Evolutionary conservation across 2,888 invertebrate species (phyloP).

Genomic region (Parelbella ahira): DNA sequence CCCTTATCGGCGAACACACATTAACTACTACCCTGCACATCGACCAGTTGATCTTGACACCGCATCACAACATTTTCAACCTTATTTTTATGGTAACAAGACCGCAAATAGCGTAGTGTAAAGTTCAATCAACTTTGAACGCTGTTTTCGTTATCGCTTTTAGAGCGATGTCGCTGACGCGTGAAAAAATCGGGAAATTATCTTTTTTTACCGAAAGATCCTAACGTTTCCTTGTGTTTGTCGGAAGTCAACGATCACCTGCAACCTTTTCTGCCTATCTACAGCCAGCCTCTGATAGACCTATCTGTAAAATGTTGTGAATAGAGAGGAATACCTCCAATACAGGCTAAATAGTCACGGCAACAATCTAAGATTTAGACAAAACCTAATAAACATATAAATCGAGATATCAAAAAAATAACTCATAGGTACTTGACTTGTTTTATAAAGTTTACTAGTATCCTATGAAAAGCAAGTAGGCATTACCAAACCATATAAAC

Average conservation of each 20-base stretch:
- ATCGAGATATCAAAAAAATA: too few relatives aligned
- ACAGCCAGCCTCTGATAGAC: neutral
- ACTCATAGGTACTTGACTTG: too few relatives aligned
- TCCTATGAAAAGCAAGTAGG: too few relatives aligned
- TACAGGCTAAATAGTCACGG: too few relatives aligned
- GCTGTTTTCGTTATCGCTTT: conserved; percentile 35
- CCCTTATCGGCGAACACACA: conserved; percentile 49
- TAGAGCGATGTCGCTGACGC: conserved; percentile 39
- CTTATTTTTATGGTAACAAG: neutral
- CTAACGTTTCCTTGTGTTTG: conserved; percentile 17
- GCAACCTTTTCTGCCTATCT: conserved; percentile 12
- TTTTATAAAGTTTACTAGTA: too few relatives aligned
- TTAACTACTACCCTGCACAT: conserved; percentile 37
- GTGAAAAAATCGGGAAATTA: conserved; percentile 40
- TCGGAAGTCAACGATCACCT: conserved; percentile 3
- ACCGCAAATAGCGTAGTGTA: too few relatives aligned
- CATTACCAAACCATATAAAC: too few relatives aligned
- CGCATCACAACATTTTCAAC: neutral
- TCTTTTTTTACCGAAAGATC: conserved; percentile 29
- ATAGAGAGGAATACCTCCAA: too few relatives aligned
- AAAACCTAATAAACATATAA: too few relatives aligned
- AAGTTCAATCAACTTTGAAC: conserved; percentile 14
- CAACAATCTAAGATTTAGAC: too few relatives aligned
- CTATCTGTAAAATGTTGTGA: too few relatives aligned
- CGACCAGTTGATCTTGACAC: conserved; percentile 20